Conservation (phyloP, 2,888 invertebrate genomes). For the Lochmaea crataegi region DNA sequence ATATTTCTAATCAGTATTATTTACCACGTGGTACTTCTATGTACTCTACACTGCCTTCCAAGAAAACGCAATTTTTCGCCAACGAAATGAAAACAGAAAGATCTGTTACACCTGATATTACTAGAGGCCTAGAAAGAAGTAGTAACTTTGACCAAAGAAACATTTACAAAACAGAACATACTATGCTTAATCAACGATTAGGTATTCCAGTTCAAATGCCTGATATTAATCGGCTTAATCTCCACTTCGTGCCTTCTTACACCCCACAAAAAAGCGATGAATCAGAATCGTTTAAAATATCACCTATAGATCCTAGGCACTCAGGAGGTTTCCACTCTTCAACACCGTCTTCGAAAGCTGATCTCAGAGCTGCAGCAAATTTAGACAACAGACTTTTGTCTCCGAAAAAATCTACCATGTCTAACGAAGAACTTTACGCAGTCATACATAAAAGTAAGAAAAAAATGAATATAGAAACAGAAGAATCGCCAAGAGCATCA, state of each 20-base stretch:
- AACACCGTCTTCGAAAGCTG: constrained; percentile 70
- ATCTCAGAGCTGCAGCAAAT: constrained; percentile 67
- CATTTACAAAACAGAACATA: constrained; percentile 46
- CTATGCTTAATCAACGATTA: constrained; percentile 53
- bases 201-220: constrained; percentile 60
- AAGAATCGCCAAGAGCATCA: constrained; percentile 67
- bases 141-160: constrained; percentile 40
- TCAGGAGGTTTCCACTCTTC: constrained; percentile 74
- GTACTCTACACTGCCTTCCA: constrained; percentile 66
- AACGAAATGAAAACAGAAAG: constrained; percentile 62
- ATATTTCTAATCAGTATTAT: constrained; percentile 51
- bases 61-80: constrained; percentile 63
- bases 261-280: constrained; percentile 49
- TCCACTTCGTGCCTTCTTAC: constrained; percentile 50
- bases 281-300: constrained; percentile 70
- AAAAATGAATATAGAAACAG: constrained; percentile 75
- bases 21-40: constrained; percentile 50
- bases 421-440: constrained; percentile 82
- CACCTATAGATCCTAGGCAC: constrained; percentile 76
- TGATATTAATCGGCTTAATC: constrained; percentile 51
- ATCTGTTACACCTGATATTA: constrained; percentile 69
- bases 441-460: constrained; percentile 83
- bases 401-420: constrained; percentile 79
- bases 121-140: constrained; percentile 62
- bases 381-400: constrained; percentile 70